phyloP scores from a whole-genome alignment of 2,113 vertebrate species.

The Corynorhinus townsendii region DNA sequence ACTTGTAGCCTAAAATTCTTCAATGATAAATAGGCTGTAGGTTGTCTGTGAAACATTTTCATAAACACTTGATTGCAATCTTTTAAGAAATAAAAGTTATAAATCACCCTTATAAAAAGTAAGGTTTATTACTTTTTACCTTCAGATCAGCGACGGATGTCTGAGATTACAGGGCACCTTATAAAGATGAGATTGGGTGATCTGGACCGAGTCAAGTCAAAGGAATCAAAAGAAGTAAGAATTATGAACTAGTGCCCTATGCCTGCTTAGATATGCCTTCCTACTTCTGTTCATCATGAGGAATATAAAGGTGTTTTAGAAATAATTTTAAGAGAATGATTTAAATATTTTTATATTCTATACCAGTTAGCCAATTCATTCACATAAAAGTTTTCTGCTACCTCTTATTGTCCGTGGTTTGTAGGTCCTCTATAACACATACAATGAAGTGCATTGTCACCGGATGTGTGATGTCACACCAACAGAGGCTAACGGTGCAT shows the following conservation, averaged over 20 bases:
- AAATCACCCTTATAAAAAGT: slow-evolving; percentile 2
- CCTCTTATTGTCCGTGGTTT: background rate
- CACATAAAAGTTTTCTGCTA: background rate
- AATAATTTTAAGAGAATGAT: background rate
- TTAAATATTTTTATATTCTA: slow-evolving; percentile 19
- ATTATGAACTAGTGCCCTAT: background rate
- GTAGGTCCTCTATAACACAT: background rate
- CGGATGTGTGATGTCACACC: background rate
- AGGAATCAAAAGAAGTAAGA: slow-evolving; percentile 93
- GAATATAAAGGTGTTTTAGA: slow-evolving; percentile 14
- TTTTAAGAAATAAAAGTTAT: slow-evolving; percentile 22
- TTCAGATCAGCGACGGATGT: slow-evolving; percentile 96
- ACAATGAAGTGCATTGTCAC: background rate
- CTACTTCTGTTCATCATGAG: slow-evolving; percentile 9
- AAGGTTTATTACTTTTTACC: slow-evolving; percentile 32
- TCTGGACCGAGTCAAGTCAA: slow-evolving; percentile 87
- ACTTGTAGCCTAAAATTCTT: slow-evolving; percentile 28
- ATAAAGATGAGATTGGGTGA: slow-evolving; percentile 96
- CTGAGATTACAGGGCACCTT: slow-evolving; percentile 92
- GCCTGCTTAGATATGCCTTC: background rate
- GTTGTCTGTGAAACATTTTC: slow-evolving; percentile 12
- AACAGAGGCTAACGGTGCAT: background rate
- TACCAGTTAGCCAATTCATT: slow-evolving; percentile 14
- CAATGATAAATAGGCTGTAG: background rate
- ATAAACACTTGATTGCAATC: slow-evolving; percentile 8